These are phyloP conservation scores for Microhierax caerulescens DNA, from an alignment of 2,797 vertebrate genomes.

Conservation along the genomic window DNA sequence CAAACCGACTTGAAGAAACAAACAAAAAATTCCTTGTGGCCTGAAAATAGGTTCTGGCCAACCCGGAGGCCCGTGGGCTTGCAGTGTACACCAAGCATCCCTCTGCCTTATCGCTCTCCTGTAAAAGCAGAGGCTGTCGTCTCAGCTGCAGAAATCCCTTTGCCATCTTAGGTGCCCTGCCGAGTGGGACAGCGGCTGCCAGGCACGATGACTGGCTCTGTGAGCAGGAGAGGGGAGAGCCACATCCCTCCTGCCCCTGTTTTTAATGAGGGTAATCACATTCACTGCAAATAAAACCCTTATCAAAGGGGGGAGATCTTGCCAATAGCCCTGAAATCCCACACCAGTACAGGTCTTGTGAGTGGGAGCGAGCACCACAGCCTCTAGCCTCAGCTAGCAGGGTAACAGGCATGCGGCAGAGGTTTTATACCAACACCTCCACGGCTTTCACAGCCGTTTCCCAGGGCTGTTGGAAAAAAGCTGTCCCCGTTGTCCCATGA, in stretches of 20 bases:
- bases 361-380: neutral
- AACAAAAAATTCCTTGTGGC: neutral
- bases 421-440: neutral
- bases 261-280: neutral
- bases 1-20: neutral
- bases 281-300: neutral
- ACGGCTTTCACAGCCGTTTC: neutral
- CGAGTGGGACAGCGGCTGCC: neutral
- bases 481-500: fast-evolving
- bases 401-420: neutral
- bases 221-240: neutral
- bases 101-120: neutral
- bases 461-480: neutral
- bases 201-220: fast-evolving
- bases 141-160: neutral
- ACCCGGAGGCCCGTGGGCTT: neutral
- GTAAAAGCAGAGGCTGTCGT: neutral
- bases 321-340: neutral
- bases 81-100: neutral
- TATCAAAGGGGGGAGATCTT: neutral
- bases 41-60: neutral
- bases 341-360: neutral
- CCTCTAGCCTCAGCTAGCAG: neutral
- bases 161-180: neutral
- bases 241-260: neutral